phyloP scores from a whole-genome alignment of 2,113 vertebrate genomes.

The Rhinichthys klamathensis region DNA sequence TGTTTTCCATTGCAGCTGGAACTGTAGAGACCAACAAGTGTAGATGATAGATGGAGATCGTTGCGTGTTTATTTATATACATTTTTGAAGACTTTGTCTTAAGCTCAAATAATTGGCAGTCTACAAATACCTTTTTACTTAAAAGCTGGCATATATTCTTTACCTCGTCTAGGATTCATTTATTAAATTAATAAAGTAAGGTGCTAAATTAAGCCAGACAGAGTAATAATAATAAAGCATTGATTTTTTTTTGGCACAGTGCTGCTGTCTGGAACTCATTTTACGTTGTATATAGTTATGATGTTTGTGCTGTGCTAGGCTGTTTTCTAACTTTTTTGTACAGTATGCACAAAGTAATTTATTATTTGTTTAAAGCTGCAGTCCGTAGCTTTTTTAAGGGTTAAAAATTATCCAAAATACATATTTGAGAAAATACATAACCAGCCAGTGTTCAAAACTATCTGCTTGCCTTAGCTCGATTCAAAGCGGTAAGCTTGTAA shows the following conservation, averaged over 20 bases:
- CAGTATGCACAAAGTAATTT: neutral
- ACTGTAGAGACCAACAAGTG: conserved; percentile 9
- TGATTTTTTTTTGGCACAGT: conserved; percentile 8
- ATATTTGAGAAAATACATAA: no score
- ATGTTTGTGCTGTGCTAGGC: conserved; percentile 17
- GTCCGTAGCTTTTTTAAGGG: no score
- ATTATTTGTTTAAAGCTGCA: neutral
- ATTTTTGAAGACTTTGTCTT: neutral
- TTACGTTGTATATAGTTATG: neutral
- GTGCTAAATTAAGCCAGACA: conserved; percentile 1
- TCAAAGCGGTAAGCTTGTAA: no score
- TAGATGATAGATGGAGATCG: no score
- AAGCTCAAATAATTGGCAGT: neutral
- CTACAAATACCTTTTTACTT: neutral
- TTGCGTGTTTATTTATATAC: neutral
- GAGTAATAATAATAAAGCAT: conserved; percentile 14
- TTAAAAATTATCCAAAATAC: no score
- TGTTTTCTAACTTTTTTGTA: neutral
- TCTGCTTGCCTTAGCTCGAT: no score
- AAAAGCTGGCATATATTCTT: neutral
- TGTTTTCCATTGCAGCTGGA: neutral
- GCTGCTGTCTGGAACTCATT: neutral
- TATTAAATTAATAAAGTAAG: neutral
- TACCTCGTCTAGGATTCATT: neutral
- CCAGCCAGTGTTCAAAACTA: no score